Percentiles rank a stretch among this genome's conserved stretches.
Conservation (phyloP, 2,113 vertebrate species). For the Heterochromis multidens region DNA sequence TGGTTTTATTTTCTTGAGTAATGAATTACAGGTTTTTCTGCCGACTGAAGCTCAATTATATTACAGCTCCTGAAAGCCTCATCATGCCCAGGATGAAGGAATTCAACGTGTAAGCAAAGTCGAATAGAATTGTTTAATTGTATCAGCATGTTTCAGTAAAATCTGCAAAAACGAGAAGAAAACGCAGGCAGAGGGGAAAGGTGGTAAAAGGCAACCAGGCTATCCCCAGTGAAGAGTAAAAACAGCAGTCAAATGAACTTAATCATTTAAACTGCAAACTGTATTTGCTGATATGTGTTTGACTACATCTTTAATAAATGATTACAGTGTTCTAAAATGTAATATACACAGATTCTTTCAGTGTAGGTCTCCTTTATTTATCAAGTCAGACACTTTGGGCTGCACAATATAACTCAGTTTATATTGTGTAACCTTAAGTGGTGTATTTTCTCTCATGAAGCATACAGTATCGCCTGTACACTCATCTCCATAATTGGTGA, state of each 20-base stretch:
- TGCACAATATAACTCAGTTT: not conserved
- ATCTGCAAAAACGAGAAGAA: not conserved
- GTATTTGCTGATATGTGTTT: not conserved
- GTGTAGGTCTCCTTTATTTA: not conserved
- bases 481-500: not conserved
- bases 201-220: not conserved
- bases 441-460: not conserved
- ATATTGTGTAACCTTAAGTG: not conserved
- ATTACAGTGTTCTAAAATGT: not conserved
- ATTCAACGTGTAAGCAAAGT: conserved; percentile 69
- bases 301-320: not conserved
- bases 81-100: conserved; percentile 67
- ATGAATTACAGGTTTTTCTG: conserved; percentile 73
- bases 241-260: not conserved
- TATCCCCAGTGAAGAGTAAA: not conserved
- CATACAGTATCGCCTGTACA: not conserved
- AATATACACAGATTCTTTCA: not conserved
- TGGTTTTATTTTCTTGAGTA: conserved; percentile 69
- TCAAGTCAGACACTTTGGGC: not conserved
- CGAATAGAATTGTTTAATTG: conserved; percentile 72
- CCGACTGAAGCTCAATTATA: conserved; percentile 66
- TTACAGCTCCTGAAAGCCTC: conserved; percentile 71
- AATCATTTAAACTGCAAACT: not conserved
- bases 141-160: conserved; percentile 61
- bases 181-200: not conserved